Evolutionary conservation across 2,797 vertebrate species (phyloP).

Genomic region (Halcyon smyrnensis): DNA sequence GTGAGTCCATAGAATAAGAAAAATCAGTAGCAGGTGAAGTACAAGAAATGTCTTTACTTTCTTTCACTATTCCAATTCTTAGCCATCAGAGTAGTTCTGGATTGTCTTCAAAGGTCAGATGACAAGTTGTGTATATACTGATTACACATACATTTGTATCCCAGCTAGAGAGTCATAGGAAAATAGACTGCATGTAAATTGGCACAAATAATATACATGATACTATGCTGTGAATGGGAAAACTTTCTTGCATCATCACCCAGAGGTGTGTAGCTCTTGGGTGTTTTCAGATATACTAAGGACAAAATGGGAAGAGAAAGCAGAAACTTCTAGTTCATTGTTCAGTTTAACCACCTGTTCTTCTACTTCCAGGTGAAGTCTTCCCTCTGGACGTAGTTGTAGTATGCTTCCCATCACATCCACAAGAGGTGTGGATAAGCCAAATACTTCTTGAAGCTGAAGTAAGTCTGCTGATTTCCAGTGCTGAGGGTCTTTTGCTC

Average conservation of each 20-base stretch:
- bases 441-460: neutral
- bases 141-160: neutral
- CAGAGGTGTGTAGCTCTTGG: neutral
- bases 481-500: neutral
- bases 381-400: neutral
- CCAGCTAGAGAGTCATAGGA: neutral
- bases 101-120: neutral
- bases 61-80: neutral
- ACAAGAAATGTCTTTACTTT: neutral
- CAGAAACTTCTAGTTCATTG: neutral
- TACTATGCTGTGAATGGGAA: neutral
- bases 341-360: neutral
- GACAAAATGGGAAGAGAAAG: neutral
- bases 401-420: fast-evolving
- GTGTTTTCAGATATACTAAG: neutral
- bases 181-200: neutral
- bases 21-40: neutral
- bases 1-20: neutral
- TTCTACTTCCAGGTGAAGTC: neutral
- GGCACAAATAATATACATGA: neutral
- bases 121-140: neutral
- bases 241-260: neutral
- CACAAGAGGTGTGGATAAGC: neutral
- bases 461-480: neutral
- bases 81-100: neutral